Base-by-base conservation (phyloP, 30 jellyfish, hydroid and myxozoan genomes). In the Aurelia aurita complex sp. Pacific region DNA sequence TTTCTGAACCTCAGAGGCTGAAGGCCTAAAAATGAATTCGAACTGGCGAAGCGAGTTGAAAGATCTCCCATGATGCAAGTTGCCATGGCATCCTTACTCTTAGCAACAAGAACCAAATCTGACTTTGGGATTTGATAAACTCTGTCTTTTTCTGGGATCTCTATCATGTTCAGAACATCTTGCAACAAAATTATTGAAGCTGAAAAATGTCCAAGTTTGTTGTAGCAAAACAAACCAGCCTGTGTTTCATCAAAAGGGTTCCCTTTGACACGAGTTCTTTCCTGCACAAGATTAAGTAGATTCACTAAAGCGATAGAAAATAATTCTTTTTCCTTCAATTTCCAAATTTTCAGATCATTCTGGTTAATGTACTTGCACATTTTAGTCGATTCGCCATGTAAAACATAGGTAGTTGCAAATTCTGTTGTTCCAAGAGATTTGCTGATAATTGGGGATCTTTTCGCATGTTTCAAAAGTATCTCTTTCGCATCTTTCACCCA, bases 31-130 rank as follows among this genome's bases (percentile, higher is more conserved):
- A 54, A 70, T 23, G 85, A 60, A 11, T 61, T 36, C 3, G 85
- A 70, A 16, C 85, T 29, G 29, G 29, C 62, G 38, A 82, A 70
- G n/a, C 80, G 79, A 55, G 73, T 36, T 3, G 91, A 82, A 32
- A 82, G 35, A 15, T 82, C 91, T 4, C 91, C 91, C 91, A 82
- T 82, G 33, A 82, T 78, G 38, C 91, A 82, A 17, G 91, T 72
- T 29, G 85, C 83, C 91, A 82, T 82, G 63, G 91, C 85, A 72
- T 82, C 91, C 34, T 72, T 68, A n/a, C 85, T 71, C 57, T 73
- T 73, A 15, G 91, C 91, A 14, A 73, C 83, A 36, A 82, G 80
- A 33, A 82, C 73, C n/a, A 82, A 42, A 19, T 70, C 79, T 16
- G 75, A 66, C n/a, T 59, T 82, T 2, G 77, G 79, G 10, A 82